Evolutionary conservation across 2,113 vertebrate species (phyloP), one percentile per base, ranked within the genome.

Genomic region (Neopipo cinnamomea): DNA sequence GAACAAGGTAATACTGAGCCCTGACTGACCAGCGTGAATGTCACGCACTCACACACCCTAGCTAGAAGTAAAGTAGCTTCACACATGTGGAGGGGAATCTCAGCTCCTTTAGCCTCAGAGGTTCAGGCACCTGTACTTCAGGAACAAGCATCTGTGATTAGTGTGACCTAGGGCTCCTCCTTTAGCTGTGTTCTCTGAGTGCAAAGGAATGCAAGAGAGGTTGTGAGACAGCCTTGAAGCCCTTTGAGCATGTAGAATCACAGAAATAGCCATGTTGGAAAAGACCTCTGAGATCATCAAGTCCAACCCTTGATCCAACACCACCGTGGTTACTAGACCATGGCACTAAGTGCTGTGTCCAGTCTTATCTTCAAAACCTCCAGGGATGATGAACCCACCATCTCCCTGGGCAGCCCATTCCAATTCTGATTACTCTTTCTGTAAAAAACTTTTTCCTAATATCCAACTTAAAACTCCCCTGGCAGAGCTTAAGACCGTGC

Each of bases 71-170:
- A 67, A 74, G 31, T 5, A 39, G 44, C 28, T 91, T 53, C 31
- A 44, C 4, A 7, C 15, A 16, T 0, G 1, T 6, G 9, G 12
- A 72, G 27, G 5, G 10, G 13, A 89, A 74, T 55, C 8, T 4
- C 10, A 53, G 5, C 25, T 70, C 31, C 20, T 77, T 61, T 1
- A 1, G 37, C 15, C 25, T 50, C 65, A 71, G 63, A 41, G 8
- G 25, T 77, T 77, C 47, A 63, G 33, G 10, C 3, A 14, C 7
- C 2, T 30, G 12, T 3, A 25, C 28, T 22, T 46, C 41, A 85
- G 59, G 21, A 87, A 28, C 10, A 76, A 56, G 19, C 1, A 2
- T 5, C 15, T 62, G 17, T 59, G 21, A 13, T 15, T 18, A 73
- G 6, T 23, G 8, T 39, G 39, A 76, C 27, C 11, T 30, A 35